Evolutionary conservation across 2,113 vertebrate species (phyloP).

Genomic region (Periophthalmus modestus): DNA sequence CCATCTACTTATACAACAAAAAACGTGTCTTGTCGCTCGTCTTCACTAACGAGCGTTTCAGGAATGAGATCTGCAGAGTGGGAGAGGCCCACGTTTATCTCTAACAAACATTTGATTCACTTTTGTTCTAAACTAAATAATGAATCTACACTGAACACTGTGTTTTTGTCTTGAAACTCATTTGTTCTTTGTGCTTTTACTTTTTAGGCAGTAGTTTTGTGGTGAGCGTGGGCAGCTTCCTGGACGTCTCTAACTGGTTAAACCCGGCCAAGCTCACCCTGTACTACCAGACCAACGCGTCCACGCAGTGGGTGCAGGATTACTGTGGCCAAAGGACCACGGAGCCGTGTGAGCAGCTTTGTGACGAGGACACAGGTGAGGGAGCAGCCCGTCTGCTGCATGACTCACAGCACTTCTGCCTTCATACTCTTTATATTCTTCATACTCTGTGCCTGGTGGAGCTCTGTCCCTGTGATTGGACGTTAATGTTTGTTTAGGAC

Average conservation of each 20-base stretch:
- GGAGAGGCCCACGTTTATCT: no score
- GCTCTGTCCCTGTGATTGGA: neutral
- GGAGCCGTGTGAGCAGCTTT: conserved; percentile 94
- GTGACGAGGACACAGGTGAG: conserved; percentile 94
- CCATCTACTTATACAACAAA: neutral
- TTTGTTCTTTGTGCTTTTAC: conserved; percentile 18
- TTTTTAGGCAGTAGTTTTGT: conserved; percentile 94
- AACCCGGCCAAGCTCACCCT: conserved; percentile 95
- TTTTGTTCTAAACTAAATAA: neutral
- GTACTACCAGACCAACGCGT: conserved; percentile 95
- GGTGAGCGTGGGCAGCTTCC: conserved; percentile 92
- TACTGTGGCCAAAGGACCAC: conserved; percentile 94
- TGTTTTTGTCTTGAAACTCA: neutral
- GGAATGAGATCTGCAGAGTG: neutral
- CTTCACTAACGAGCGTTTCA: no score
- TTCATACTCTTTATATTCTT: neutral
- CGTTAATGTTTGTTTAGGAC: neutral
- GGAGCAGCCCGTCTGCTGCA: conserved; percentile 4
- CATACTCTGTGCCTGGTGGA: no score
- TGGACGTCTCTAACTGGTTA: conserved; percentile 97
- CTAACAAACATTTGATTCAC: no score
- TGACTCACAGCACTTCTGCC: neutral
- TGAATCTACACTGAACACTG: neutral
- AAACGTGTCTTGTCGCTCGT: neutral
- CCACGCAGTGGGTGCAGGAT: conserved; percentile 91